Base-by-base conservation (phyloP, 2,888 invertebrate genomes). In the Suillia variegata region DNA sequence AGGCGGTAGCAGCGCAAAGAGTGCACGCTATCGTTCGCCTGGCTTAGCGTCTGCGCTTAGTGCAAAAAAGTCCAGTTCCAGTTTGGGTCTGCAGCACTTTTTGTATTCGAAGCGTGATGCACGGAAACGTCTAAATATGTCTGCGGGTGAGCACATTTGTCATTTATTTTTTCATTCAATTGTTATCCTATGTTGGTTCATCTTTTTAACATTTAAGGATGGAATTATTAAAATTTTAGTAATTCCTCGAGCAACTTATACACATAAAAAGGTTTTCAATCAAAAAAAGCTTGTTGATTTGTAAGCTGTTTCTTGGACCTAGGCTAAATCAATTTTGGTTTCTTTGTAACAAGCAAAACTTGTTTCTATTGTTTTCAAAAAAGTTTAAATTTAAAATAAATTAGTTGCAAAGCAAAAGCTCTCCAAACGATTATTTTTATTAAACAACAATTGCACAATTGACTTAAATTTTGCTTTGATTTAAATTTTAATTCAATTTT, bases 21-120 rank as follows among this genome's bases (percentile, higher is more conserved):
- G 93, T 54, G 94, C 94, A 45, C 85, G 94, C 38, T 94, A 94
- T 80, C 85, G 94, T 3, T 93, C 94, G 1, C 93, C 94, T 0
- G 93, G 76, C n/a, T 31, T 76, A 49, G 76, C 72, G 17, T 71
- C 77, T n/a, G 83, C 84, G 6, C 47, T 56, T 50, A 56, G 50
- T 59, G 89, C 91, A 0, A 92, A 92, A 68, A 84, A 92, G 31
- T 89, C 92, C 0, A 2, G 69, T 53, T 67, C 73, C 15, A 55
- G 50, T 15, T 63, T 62, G 22, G 91, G 92, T 0, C 83, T 93
- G 34, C 91, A 91, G 67, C 88, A 87, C 33, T 79, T 83, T 22
- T 83, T 85, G 18, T 88, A 87, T 73, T 86, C 83, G 68, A 84
- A 85, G 64, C 85, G 87, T 67, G 87, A 87, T 70, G 84, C 84